Evolutionary conservation across 2,797 vertebrate genomes (phyloP), one percentile per base, ranked within the genome.

Genomic region (Falco novaeseelandiae): DNA sequence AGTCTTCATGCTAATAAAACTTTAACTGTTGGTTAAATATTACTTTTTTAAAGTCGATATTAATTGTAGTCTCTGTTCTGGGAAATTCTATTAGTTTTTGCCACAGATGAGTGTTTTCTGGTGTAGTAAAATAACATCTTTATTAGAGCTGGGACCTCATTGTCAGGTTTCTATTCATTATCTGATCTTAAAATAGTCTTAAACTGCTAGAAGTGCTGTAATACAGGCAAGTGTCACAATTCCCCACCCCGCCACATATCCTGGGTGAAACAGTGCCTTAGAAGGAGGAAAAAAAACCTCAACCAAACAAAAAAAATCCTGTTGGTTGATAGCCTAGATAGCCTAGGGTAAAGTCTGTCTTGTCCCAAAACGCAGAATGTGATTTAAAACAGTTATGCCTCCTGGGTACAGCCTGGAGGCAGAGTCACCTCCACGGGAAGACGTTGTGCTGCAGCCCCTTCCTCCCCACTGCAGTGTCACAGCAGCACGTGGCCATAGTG

Each of bases 131-230:
- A 85, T 92, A 96, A 83, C 57, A 49, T 89, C 69, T 83, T 81
- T 76, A 83, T 94, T 82, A 74, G 74, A 97, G 52, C 90, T 96
- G 90, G 80, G 91, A 63, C 32, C 40, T 81, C 38, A 70, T 80
- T 1, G 2, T 87, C 63, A 73, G 89, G 55, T 89, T 92, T 93
- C 76, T 90, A 26, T 83, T 95, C 58, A 83, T 95, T 95, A 93
- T 90, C 73, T 91, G 51, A 93, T 95, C 83, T 94, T 92, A 94
- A 95, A 93, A 87, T 85, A 92, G 66, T 74, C 57, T 80, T 52
- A 80, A 92, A 65, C 63, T 66, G 71, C 40, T 82, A 55, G 72
- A 91, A 88, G 72, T 26, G 12, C 66, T 91, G n/a, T 72, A 54
- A 1, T 67, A 66, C 26, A 40, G 40, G 49, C 27, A 84, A 92